A percentile compares a stretch with the other conserved stretches of the same genome.
Evolutionary conservation across 2,113 vertebrate genomes (phyloP).

Genomic region (Rafetus swinhoei): DNA sequence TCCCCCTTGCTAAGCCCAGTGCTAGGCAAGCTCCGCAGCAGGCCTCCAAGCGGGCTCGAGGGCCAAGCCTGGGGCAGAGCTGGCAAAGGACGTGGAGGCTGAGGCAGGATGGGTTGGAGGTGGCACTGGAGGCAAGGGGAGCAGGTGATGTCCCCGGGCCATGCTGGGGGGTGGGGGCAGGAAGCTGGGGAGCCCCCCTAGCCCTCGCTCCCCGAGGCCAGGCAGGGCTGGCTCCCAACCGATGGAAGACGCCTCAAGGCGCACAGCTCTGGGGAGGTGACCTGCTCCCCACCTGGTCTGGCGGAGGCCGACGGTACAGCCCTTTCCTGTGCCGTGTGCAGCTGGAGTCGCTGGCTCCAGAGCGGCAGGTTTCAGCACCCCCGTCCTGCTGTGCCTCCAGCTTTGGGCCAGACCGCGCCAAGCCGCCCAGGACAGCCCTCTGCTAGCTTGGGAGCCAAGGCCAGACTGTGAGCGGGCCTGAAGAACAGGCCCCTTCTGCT

Average conservation of each 20-base stretch:
- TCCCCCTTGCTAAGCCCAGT: background rate
- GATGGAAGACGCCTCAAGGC: background rate
- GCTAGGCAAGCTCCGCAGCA: background rate
- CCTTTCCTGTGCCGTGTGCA: too few relatives aligned
- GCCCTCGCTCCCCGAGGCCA: background rate
- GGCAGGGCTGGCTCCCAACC: background rate
- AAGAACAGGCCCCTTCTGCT: background rate
- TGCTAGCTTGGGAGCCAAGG: background rate
- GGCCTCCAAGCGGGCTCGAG: background rate
- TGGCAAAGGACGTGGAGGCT: background rate
- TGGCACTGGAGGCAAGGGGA: too few relatives aligned
- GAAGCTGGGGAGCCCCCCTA: background rate
- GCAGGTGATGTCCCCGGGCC: too few relatives aligned
- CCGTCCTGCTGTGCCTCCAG: too few relatives aligned
- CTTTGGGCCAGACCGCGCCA: too few relatives aligned
- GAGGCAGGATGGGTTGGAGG: background rate
- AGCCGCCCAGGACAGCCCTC: background rate
- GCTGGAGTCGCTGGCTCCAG: too few relatives aligned
- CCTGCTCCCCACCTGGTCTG: too few relatives aligned
- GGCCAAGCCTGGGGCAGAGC: background rate
- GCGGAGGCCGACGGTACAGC: too few relatives aligned
- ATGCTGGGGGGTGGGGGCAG: background rate
- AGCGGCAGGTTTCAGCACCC: background rate
- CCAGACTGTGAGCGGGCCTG: background rate
- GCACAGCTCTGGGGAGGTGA: background rate